These are phyloP conservation scores for Helicoverpa zea DNA, from an alignment of 1,140 invertebrate species.

Conservation along the genomic window DNA sequence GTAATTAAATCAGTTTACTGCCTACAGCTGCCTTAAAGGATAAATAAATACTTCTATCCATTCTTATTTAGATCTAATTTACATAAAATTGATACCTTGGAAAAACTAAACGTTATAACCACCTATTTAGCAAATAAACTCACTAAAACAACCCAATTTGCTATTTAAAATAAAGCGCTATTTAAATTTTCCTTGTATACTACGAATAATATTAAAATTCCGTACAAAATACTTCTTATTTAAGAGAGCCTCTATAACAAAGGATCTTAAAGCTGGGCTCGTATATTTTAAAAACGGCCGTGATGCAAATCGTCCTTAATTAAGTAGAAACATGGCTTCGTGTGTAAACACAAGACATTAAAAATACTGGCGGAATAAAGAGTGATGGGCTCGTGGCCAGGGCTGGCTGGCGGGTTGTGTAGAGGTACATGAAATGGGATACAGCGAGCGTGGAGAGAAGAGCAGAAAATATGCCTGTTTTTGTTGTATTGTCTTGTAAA, in stretches of 20 bases:
- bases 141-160: conserved; percentile 13
- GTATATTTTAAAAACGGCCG: conserved; percentile 21
- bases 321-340: conserved; percentile 31
- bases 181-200: conserved; percentile 10
- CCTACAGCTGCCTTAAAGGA: neutral
- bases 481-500: neutral
- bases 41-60: neutral
- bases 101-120: neutral
- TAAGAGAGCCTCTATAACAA: neutral
- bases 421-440: neutral
- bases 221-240: conserved; percentile 7
- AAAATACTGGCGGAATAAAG: conserved; percentile 15
- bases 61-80: neutral
- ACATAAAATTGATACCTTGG: neutral
- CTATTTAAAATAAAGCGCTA: neutral
- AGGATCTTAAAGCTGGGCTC: conserved; percentile 22
- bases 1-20: neutral
- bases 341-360: conserved; percentile 33
- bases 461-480: neutral
- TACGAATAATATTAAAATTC: conserved; percentile 27
- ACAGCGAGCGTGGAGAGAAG: neutral
- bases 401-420: neutral
- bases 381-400: conserved; percentile 11
- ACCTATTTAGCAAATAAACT: conserved; percentile 13
- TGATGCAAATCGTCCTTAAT: conserved; percentile 34